Base-by-base conservation (phyloP, 2,113 vertebrate genomes). In the Noctilio leporinus region DNA sequence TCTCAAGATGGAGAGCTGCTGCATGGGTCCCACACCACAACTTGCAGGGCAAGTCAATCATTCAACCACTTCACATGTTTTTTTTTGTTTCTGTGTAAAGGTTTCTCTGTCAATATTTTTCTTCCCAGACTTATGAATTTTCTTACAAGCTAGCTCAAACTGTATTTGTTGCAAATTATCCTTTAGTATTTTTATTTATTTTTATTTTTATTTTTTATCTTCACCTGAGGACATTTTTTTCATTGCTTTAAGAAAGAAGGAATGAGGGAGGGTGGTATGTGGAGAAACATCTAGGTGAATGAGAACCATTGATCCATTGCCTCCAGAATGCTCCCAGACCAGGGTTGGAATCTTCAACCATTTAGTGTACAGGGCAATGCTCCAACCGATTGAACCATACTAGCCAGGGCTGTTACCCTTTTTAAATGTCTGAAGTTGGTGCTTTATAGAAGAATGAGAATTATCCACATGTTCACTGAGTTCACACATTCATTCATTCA, bases 131-230 rank as follows among this genome's bases (percentile, higher is more conserved):
- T 77, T 45, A 64, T 15, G 16, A 51, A n/a, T 78, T 53, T 83
- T 87, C 75, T 47, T 69, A 69, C 11, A 86, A n/a, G 53, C n/a
- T 80, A 40, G 22, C 35, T 88, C 83, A 62, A 84, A 62, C 26
- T 40, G 78, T 35, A 47, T 28, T 51, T 62, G 53, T 59, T 87
- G 59, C 15, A 40, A 93, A 78, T 67, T 35, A 84, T 16, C 16
- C 9, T 65, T 86, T 69, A 5, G 28, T 30, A 30, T 62, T 62
- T 62, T 30, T 62, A 28, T 59, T 59, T 59, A 62, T 62, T n/a
- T n/a, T n/a, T n/a, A n/a, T 26, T 57, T 57, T 57, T 57, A 57
- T 26, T 57, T 26, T 30, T 59, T 30, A 30, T 62, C 28, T 12
- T 62, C 59, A 62, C 28, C 28, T 62, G 28, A 62, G 28, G 59